Base-by-base conservation (phyloP, 2,888 invertebrate genomes). In the Drosophila putrida region DNA sequence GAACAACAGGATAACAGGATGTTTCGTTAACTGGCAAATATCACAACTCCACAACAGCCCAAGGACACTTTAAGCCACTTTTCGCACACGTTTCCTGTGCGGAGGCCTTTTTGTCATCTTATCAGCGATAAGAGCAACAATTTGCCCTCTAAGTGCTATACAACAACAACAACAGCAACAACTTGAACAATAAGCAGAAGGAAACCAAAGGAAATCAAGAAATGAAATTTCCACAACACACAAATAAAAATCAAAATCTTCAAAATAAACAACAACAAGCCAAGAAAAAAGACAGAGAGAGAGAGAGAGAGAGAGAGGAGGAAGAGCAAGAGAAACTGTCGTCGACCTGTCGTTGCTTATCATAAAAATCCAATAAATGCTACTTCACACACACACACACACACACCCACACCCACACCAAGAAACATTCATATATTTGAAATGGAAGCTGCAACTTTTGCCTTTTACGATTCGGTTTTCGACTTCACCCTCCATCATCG, bases 291-390 rank as follows among this genome's bases (percentile, higher is more conserved):
- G 1, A 5, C 6, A 27, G 27, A 27, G 6, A 39, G 31, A 35
- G n/a, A n/a, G 13, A 13, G 20, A 57, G 5, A 50, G 3, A 2
- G 11, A 27, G 27, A 27, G 6, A 39, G 31, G 31, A n/a, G 15
- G 27, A 13, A 28, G 25, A 25, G 28, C 8, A 39, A 15, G 55
- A 76, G 72, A 46, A 36, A 75, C 63, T 78, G 58, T 76, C 69
- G 62, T 69, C 65, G 57, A 67, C 60, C 73, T 73, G 80, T 78
- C 78, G 43, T 54, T 62, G 67, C 82, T 79, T 78, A 82, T 80
- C 88, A 80, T 88, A 85, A 84, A 84, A 88, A 82, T 71, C 86
- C 77, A 88, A 84, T 84, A 85, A 88, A 75, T 80, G 69, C 58
- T 75, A 10, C 51, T 31, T n/a, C 50, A 58, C 25, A 61, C 20